Evolutionary conservation across 2,888 invertebrate genomes (phyloP).

Genomic region (Biston stratarius): DNA sequence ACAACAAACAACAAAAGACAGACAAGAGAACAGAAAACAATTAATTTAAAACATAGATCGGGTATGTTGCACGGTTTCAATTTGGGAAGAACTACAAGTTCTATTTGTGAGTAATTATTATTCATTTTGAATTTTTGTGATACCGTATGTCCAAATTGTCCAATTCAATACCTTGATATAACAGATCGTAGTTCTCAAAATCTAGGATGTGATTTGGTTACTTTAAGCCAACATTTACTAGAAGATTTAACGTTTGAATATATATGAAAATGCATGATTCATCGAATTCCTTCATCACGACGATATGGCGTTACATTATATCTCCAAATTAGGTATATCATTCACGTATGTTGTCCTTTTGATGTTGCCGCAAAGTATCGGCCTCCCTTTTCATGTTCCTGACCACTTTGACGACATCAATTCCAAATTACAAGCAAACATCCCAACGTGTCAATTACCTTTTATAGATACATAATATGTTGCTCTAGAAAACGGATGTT

Average conservation of each 20-base stretch:
- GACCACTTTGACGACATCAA: constrained; percentile 13
- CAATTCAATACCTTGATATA: too few species aligned
- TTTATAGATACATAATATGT: neutral
- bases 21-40: too few species aligned
- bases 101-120: too few species aligned
- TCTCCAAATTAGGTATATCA: constrained; percentile 7
- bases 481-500: neutral
- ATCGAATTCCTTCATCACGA: neutral
- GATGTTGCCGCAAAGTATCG: constrained; percentile 15
- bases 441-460: constrained; percentile 1
- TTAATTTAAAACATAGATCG: too few species aligned
- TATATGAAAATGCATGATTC: neutral
- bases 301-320: constrained; percentile 8
- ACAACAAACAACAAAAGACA: too few species aligned
- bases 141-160: too few species aligned
- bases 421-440: constrained; percentile 17
- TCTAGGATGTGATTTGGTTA: too few species aligned
- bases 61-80: too few species aligned
- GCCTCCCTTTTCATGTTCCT: constrained; percentile 9
- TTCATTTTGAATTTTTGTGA: too few species aligned
- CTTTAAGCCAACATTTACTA: too few species aligned
- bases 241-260: neutral
- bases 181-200: too few species aligned
- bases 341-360: constrained; percentile 5
- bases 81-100: too few species aligned